Base-by-base conservation (phyloP, 2,888 invertebrate genomes). In the Ochropleura leucogaster region DNA sequence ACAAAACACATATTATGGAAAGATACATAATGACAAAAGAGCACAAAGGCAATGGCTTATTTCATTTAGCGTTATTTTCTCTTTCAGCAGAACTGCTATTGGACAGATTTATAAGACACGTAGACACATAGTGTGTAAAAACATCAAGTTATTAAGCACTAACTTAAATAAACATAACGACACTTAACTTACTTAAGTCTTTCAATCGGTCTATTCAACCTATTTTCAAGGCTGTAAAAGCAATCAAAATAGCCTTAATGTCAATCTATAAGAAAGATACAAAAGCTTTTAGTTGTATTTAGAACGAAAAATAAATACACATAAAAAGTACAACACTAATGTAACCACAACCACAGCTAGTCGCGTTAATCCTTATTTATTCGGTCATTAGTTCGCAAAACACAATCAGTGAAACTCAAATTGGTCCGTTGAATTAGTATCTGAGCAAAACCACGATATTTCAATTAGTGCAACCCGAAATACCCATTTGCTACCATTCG, bases 381-480 rank as follows among this genome's bases (percentile, higher is more conserved):
- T 72, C 14, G 40, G n/a, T 66, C 44, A 55, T 80, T 62, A 66
- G 60, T 51, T 46, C 55, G 4, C 47, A 49, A 62, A 49, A 78
- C 20, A 42, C 77, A 55, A 79, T 79, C 72, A 55, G 62, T 63
- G 79, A 42, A 66, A 80, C 53, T 18, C 40, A 42, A 74, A 80
- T 74, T 74, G 62, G 44, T 51, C 16, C 10, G 53, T 62, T 66
- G 44, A 74, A 67, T 74, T 75, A 67, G 40, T 70, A 70, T 63
- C 67, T 49, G 47, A 49, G 46, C 55, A 57, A 20, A 55, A 66
- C 62, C 67, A 49, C 55, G 67, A 63, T 75, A 82, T 80, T 84
- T 82, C 81, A 82, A 79, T 83, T 68, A 62, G 60, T 70, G 47
- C 67, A 63, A 71, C 55, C 63, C 49, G 18, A 53, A 82, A 72